These are phyloP conservation scores for Otocyon megalotis DNA, from an alignment of 2,113 vertebrate genomes.

Conservation along the genomic window DNA sequence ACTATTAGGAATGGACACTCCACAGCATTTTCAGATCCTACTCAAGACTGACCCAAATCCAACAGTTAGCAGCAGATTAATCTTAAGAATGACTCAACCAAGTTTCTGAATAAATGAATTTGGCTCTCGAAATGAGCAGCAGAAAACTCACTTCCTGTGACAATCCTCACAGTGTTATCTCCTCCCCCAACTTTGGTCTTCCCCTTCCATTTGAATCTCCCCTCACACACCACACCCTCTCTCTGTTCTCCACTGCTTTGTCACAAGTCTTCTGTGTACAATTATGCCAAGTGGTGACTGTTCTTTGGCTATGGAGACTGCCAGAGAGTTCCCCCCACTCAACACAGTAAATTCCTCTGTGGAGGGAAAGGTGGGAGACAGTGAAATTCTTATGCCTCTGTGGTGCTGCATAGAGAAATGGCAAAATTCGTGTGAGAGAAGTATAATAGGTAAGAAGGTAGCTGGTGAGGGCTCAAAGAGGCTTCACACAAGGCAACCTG, in stretches of 20 bases:
- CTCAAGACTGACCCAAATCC: not conserved
- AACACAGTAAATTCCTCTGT: not conserved
- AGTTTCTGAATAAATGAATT: not conserved
- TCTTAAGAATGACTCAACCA: slow-evolving; percentile 29
- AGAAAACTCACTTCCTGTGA: not conserved
- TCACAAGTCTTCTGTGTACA: not conserved
- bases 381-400: not conserved
- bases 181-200: not conserved
- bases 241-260: not conserved
- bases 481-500: not conserved
- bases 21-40: slow-evolving; percentile 18
- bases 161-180: not conserved
- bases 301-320: not conserved
- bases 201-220: not conserved
- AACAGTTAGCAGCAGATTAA: not conserved
- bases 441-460: not conserved
- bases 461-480: not conserved
- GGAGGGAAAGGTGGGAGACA: not conserved
- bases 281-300: not conserved
- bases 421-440: not conserved
- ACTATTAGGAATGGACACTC: not conserved
- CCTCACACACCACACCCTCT: not conserved
- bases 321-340: not conserved
- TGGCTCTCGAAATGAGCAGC: not conserved
- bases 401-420: not conserved